phyloP scores from a whole-genome alignment of 2,113 vertebrate genomes.

The Lota lota region DNA sequence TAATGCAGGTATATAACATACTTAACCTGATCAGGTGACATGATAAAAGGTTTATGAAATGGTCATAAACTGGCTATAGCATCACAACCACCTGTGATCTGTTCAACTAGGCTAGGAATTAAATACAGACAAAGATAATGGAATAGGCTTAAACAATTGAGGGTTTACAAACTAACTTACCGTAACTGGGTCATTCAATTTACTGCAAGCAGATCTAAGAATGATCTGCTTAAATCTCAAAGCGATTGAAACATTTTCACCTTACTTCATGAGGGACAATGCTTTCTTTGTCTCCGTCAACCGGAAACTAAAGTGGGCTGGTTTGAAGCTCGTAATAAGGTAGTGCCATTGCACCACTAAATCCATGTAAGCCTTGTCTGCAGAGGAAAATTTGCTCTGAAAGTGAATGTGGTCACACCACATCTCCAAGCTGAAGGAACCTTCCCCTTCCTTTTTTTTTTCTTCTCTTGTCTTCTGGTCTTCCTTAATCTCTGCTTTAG shows the following conservation, averaged over 20 bases:
- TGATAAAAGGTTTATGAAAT: constrained; percentile 1
- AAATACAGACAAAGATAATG: constrained; percentile 1
- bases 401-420: constrained; percentile 48
- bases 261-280: constrained; percentile 24
- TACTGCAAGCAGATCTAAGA: neutral
- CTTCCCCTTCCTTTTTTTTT: constrained; percentile 56
- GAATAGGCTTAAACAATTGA: neutral
- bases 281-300: constrained; percentile 32
- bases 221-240: neutral
- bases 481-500: constrained; percentile 81
- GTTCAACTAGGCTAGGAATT: neutral
- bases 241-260: constrained; percentile 2
- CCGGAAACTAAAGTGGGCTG: constrained; percentile 27
- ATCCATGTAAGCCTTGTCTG: constrained; percentile 82
- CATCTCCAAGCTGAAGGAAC: constrained; percentile 71
- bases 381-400: constrained; percentile 64
- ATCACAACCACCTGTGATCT: neutral
- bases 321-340: constrained; percentile 48
- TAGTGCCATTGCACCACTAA: constrained; percentile 87
- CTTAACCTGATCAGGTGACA: neutral
- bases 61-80: neutral
- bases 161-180: neutral
- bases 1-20: neutral
- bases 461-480: constrained; percentile 63
- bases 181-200: too few species aligned